Base-by-base conservation (phyloP, 1,140 invertebrate genomes). In the Caenorhabditis brenneri region DNA sequence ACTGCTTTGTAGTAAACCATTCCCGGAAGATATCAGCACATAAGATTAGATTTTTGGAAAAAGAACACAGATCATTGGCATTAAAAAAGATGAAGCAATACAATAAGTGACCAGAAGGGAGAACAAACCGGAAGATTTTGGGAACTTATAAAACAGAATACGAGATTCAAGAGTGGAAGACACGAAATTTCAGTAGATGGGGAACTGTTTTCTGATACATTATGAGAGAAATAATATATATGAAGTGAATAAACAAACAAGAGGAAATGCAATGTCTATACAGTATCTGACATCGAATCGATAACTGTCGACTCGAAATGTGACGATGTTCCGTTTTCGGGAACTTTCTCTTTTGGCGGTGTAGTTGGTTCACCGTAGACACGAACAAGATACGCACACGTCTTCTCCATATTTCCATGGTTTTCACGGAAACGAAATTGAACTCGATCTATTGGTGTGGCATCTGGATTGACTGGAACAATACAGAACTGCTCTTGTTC, bases 381-480 rank as follows among this genome's bases (percentile, higher is more conserved):
- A 46, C 65, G 65, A 42, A 74, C 36, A 12, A 74, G 29, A 42
- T 74, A 74, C 3, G 65, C 65, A 15, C 65, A 74, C 29, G 65
- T 74, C n/a, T 74, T 74, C n/a, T n/a, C 12, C 65, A 74, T 74
- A 15, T 74, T 46, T 24, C 65, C 65, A 46, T 74, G 65, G 24
- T 74, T 74, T 24, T 74, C 36, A 15, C 65, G 65, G 65, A 74
- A 74, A 46, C 65, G 65, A n/a, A 74, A 74, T 42, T 74, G 65
- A n/a, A 74, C 65, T n/a, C 33, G 65, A 24, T 74, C 46, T n/a
- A 74, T 24, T 6, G 65, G 36, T 46, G 36, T 24, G 22, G 9
- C 4, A 24, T 46, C 46, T 0, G 5, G n/a, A 24, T 4, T 27
- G 1, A n/a, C 24, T 22, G 65, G 33, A 10, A 74, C 12, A 5